Evolutionary conservation across 2,797 vertebrate genomes (phyloP), one percentile per base, ranked within the genome.

Genomic region (Mycteria americana): DNA sequence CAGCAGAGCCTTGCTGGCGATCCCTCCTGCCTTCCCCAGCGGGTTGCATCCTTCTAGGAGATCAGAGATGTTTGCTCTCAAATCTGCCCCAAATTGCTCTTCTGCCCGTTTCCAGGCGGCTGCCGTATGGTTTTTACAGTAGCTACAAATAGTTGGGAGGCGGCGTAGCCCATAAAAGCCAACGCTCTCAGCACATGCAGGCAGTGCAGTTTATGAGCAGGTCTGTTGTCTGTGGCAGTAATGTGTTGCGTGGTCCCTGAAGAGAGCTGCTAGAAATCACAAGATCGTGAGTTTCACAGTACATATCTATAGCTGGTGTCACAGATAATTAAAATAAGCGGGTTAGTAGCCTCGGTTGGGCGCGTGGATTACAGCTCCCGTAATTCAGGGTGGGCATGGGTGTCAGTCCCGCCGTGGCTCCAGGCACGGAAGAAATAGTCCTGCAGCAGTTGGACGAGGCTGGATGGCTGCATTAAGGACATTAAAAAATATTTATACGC

Each of bases 211-310:
- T 94, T 64, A 48, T 10, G 91, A 92, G 95, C 81, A 12, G 84
- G 54, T 85, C 93, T 85, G 95, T 54, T 63, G 62, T 69, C 90
- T 72, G 80, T 85, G 90, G 85, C 94, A 68, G 82, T 39, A 56
- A 54, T 1, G 28, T 23, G 80, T 35, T 6, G 51, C 1, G 3
- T 35, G 93, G 74, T 82, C 91, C 93, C 92, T 15, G 7, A 72
- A 76, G 80, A 82, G 84, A 94, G 86, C 86, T 83, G 86, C 67
- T 89, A 62, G 87, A 80, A 96, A 88, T 68, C 75, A 84, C 41
- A 6, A 35, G 86, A 82, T 86, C 65, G 15, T 28, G 93, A 74
- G 89, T 92, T 92, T 93, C 93, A 74, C 74, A 39, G 68, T 2
- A 7, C 21, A 9, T 13, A 28, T 62, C 92, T 57, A n/a, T 62